phyloP scores from a whole-genome alignment of 2,888 invertebrate genomes.

The Argyresthia albistria region DNA sequence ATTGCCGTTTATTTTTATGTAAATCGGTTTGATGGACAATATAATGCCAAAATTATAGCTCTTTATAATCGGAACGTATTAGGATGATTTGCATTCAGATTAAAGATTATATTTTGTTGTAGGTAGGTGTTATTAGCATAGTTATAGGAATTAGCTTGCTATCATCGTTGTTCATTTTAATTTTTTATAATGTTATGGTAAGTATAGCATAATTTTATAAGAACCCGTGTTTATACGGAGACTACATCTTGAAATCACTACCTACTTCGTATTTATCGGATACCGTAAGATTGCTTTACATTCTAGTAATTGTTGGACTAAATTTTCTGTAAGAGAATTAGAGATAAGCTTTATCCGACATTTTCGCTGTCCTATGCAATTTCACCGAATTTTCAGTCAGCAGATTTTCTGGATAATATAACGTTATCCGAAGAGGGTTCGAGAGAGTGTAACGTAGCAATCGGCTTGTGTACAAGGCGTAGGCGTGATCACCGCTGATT shows the following conservation, averaged over 20 bases:
- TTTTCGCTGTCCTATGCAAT: no score
- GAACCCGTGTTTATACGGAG: slow-evolving; percentile 39
- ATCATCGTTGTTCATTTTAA: slow-evolving; percentile 62
- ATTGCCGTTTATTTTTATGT: slow-evolving; percentile 68
- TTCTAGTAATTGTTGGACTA: no score
- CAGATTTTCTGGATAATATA: slow-evolving; percentile 43
- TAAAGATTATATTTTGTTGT: slow-evolving; percentile 68
- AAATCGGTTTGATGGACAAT: slow-evolving; percentile 70
- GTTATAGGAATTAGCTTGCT: slow-evolving; percentile 64
- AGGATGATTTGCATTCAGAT: slow-evolving; percentile 70
- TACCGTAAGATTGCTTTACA: no score
- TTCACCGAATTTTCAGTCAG: slow-evolving; percentile 31
- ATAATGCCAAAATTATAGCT: slow-evolving; percentile 69
- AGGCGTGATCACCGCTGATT: slow-evolving; percentile 71
- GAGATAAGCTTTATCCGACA: neutral
- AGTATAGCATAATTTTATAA: slow-evolving; percentile 42
- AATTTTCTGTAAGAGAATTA: no score
- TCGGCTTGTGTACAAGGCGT: slow-evolving; percentile 67
- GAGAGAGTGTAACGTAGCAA: slow-evolving; percentile 44
- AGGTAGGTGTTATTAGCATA: slow-evolving; percentile 68
- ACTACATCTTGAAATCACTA: slow-evolving; percentile 28
- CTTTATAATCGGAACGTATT: slow-evolving; percentile 68
- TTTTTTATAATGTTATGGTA: slow-evolving; percentile 52
- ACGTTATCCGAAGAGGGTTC: slow-evolving; percentile 49
- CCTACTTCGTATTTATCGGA: slow-evolving; percentile 10